phyloP scores from a whole-genome alignment of 1,140 invertebrate genomes.

The Bombyx mori region ASM3026992v2 NC_085114.1:2461501-2462000 shows the following conservation, averaged over 20 bases:
- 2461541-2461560: slow-evolving; percentile 4
- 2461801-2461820: too few relatives aligned
- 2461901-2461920: too few relatives aligned
- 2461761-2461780: too few relatives aligned
- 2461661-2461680: background rate
- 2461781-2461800: too few relatives aligned
- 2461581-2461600: background rate
- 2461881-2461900: too few relatives aligned
- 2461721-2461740: slow-evolving; percentile 19
- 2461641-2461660: slow-evolving; percentile 9
- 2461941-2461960: background rate
- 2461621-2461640: slow-evolving; percentile 4
- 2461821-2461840: too few relatives aligned
- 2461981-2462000: slow-evolving; percentile 17
- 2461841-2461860: too few relatives aligned
- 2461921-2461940: too few relatives aligned
- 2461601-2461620: too few relatives aligned
- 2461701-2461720: background rate
- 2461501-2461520: slow-evolving; percentile 3
- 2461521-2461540: slow-evolving; percentile 3
- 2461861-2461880: too few relatives aligned
- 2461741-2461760: slow-evolving; percentile 18
- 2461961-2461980: slow-evolving; percentile 19
- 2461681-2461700: background rate
- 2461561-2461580: background rate